These are phyloP conservation scores for Eurois occulta DNA, from an alignment of 2,888 invertebrate genomes.

Conservation along the genomic window DNA sequence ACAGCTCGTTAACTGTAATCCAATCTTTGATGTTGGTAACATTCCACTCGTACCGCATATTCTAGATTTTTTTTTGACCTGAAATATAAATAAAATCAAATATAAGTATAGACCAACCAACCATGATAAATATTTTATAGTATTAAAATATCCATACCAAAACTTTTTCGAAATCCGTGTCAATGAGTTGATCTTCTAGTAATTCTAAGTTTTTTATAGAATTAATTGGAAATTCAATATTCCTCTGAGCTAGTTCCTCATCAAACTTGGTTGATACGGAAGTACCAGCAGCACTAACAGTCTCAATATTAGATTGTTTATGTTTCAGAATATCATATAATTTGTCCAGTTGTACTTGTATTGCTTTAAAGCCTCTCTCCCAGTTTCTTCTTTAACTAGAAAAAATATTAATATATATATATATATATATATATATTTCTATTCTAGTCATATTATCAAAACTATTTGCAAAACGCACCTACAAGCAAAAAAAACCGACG, in stretches of 20 bases:
- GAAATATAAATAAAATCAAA: too few species aligned
- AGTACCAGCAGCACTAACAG: not conserved
- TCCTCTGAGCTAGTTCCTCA: slow-evolving; percentile 27
- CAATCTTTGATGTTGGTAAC: slow-evolving; percentile 45
- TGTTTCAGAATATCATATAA: slow-evolving; percentile 9
- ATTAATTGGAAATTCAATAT: slow-evolving; percentile 28
- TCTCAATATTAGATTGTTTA: slow-evolving; percentile 2
- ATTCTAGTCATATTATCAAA: too few species aligned
- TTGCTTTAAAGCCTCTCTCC: not conserved
- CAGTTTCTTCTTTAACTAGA: slow-evolving; percentile 2
- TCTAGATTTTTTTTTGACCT: not conserved
- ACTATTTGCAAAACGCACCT: not conserved
- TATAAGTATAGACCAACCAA: too few species aligned
- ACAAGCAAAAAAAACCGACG: too few species aligned
- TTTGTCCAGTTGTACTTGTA: not conserved
- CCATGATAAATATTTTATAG: too few species aligned
- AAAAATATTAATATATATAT: not conserved
- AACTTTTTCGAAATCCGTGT: slow-evolving; percentile 16
- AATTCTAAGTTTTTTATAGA: slow-evolving; percentile 21
- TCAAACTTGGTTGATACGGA: slow-evolving; percentile 2
- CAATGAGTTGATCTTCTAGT: slow-evolving; percentile 52
- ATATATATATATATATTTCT: too few species aligned
- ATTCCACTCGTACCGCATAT: slow-evolving; percentile 59
- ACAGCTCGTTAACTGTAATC: not conserved
- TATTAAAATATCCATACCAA: not conserved